Evolutionary conservation across 2,888 invertebrate genomes (phyloP), one percentile per base, ranked within the genome.

Genomic region (Campoplex capitator): DNA sequence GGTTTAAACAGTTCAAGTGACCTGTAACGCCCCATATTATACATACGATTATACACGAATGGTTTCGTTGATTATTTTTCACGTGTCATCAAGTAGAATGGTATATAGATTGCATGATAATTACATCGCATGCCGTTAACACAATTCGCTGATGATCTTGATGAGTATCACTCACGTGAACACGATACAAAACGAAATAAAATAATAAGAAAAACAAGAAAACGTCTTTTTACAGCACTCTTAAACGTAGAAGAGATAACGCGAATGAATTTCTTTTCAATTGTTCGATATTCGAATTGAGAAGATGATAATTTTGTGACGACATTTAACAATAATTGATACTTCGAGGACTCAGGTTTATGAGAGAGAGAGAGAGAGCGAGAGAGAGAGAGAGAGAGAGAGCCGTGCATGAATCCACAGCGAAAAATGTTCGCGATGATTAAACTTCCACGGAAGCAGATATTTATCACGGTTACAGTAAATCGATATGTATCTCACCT

Each of bases 401-500:
- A 83, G 83, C 85, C 85, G 83, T 86, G 85, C 85, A 86, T 83
- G 78, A 79, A 65, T 81, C 81, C 70, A 68, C 84, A 84, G 84
- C 84, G 70, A 32, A 38, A 48, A 65, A 78, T 65, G 65, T 74
- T 78, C 82, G 74, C 74, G 74, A 54, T 78, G 58, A 81, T 54
- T 28, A 11, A 45, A 62, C 23, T 51, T 51, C 56, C 23, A 56
- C n/a, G 65, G n/a, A 45, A 51, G 28, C 48, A 67, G 71, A 67
- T 76, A 80, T 65, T 23, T 23, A 23, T 23, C 23, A 23, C 16
- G 68, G 65, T 35, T 67, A n/a, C 65, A 78, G 76, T 54, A 73
- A 32, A 28, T 68, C 54, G 81, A 77, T 73, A 23, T 16, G 23
- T 23, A 23, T 68, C 88, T 92, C 93, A 98, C 98, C 98, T 98